Evolutionary conservation across 2,113 vertebrate genomes (phyloP), one percentile per base, ranked within the genome.

Genomic region (Misgurnus mizolepis): DNA sequence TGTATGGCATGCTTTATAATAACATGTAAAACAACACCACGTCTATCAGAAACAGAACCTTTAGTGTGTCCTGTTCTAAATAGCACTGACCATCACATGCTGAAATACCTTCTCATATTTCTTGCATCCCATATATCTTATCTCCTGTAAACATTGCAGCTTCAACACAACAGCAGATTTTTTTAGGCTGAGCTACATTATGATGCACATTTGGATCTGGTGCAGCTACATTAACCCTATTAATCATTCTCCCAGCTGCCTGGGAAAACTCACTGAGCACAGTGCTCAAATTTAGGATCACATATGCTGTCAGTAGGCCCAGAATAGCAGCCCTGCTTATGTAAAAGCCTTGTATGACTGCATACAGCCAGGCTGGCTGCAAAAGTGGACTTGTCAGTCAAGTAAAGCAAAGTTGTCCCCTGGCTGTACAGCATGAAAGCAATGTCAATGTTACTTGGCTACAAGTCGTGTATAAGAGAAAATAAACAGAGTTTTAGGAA

Each of bases 261-360:
- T 82, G 82, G 83, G 79, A 81, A 86, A 84, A 82, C 84, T 78
- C 85, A 89, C 78, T 83, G 80, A 89, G 85, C 85, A 78, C 65
- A 72, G 75, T 80, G 80, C 78, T 86, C 84, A 90, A 88, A 85
- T 91, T 90, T 88, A 76, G 86, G 71, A 86, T 88, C 86, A 84
- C 82, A 84, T 89, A 85, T 83, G 80, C 81, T 83, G 77, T 88
- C 83, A 69, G 80, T 80, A 86, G 71, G 83, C 84, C 83, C 84
- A 75, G 86, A 90, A 88, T 88, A 89, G 86, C 82, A 88, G 69
- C 45, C 69, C 67, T 84, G 79, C 89, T 89, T 90, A 87, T 86
- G 80, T 88, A 86, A 90, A 90, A 83, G 86, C 86, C 65, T 73
- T 87, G 85, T 85, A 85, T 83, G 84, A 85, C 83, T 84, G 85